Evolutionary conservation across 1,140 invertebrate species (phyloP).

Genomic region (Schlechtendalia chinensis): DNA sequence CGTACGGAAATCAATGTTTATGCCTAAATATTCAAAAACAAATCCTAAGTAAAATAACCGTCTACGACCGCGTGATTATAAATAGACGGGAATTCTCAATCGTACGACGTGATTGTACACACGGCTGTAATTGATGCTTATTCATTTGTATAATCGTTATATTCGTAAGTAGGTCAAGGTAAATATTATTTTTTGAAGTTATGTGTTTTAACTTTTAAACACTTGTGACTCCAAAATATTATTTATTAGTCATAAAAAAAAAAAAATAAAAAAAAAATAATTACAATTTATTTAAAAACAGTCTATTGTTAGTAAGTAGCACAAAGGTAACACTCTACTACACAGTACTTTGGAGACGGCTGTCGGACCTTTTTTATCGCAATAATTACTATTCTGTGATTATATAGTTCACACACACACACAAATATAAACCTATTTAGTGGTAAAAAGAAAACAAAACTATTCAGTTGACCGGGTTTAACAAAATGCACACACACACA

Average conservation of each 20-base stretch:
- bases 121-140: not conserved
- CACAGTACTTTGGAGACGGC: not conserved
- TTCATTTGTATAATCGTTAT: too few relatives aligned
- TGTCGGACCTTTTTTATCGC: constrained; percentile 1
- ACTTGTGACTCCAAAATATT: constrained; percentile 1
- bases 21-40: too few relatives aligned
- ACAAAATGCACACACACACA: not conserved
- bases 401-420: not conserved
- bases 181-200: constrained; percentile 4
- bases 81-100: too few relatives aligned
- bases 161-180: constrained; percentile 18
- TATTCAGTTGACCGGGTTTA: not conserved
- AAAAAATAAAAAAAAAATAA: too few relatives aligned
- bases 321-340: not conserved
- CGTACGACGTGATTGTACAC: too few relatives aligned
- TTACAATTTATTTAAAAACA: too few relatives aligned
- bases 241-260: not conserved
- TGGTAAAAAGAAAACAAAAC: not conserved
- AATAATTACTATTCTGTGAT: not conserved
- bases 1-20: too few relatives aligned
- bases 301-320: not conserved
- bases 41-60: too few relatives aligned
- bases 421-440: too few relatives aligned
- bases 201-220: not conserved
- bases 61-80: too few relatives aligned